These are phyloP conservation scores for Atractosteus spatula DNA, from an alignment of 2,113 vertebrate genomes.

Conservation along the genomic window DNA sequence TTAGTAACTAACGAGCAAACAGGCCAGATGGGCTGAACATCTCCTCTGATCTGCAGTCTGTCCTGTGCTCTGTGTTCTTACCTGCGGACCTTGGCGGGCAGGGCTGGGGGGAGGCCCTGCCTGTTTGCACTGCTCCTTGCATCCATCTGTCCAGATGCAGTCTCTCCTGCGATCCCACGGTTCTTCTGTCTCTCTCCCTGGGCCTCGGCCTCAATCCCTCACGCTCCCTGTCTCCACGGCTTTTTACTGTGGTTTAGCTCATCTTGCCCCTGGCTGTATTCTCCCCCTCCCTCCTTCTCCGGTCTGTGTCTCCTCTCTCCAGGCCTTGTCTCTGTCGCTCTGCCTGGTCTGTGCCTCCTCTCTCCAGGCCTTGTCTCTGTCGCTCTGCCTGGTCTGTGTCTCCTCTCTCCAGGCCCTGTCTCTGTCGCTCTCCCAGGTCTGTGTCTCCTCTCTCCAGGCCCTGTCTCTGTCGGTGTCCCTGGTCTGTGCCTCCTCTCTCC, in stretches of 20 bases:
- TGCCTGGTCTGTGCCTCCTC: neutral
- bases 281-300: neutral
- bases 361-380: neutral
- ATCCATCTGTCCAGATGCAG: neutral
- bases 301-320: neutral
- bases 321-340: neutral
- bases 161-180: neutral
- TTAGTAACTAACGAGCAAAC: too few species aligned
- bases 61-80: slow-evolving; percentile 26
- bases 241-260: too few species aligned
- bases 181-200: neutral
- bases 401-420: neutral
- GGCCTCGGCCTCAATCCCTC: neutral
- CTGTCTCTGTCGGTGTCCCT: too few species aligned
- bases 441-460: too few species aligned
- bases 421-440: neutral
- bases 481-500: neutral
- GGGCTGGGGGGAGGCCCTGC: slow-evolving; percentile 38
- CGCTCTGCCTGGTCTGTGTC: neutral
- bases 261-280: too few species aligned
- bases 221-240: neutral
- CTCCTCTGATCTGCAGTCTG: too few species aligned
- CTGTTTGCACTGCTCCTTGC: slow-evolving; percentile 9
- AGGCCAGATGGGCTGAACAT: too few species aligned
- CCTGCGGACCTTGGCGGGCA: slow-evolving; percentile 64